Percentiles rank a stretch among this genome's conserved stretches.
Conservation (phyloP, 2,797 vertebrate species). For the Paratrypauchen microcephalus region DNA sequence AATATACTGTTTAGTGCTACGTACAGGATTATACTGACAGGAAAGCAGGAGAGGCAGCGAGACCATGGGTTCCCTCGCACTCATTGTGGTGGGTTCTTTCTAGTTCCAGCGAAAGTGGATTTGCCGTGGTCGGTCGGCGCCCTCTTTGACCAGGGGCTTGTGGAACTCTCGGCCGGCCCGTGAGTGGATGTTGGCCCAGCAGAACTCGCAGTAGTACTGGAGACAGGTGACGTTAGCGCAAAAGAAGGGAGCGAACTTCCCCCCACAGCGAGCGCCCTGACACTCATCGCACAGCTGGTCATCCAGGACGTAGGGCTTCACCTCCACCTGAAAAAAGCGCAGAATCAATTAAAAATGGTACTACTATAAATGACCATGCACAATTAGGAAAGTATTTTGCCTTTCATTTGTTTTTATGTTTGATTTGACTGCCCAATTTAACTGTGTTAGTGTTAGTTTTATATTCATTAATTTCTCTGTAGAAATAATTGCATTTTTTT, state of each 20-base stretch:
- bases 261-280: conserved; percentile 94
- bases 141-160: conserved; percentile 98
- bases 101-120: conserved; percentile 99
- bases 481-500: no score
- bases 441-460: no score
- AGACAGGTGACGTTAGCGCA: conserved; percentile 99
- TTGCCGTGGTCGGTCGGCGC: conserved; percentile 95
- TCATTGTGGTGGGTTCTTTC: conserved; percentile 63
- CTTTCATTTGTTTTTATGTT: no score
- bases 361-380: no score
- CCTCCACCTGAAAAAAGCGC: conserved; percentile 86
- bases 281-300: conserved; percentile 99
- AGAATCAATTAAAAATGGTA: background rate
- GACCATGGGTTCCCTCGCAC: conserved; percentile 66
- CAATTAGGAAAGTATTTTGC: no score
- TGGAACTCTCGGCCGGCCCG: conserved; percentile 98
- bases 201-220: conserved; percentile 99
- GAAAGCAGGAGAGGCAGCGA: conserved; percentile 83
- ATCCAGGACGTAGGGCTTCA: conserved; percentile 97
- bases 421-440: no score
- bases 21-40: conserved; percentile 87
- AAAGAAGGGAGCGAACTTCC: conserved; percentile 97
- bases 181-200: conserved; percentile 99
- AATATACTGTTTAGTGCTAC: conserved; percentile 80
- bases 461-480: no score